Evolutionary conservation across 2,113 vertebrate genomes (phyloP).

Genomic region (Taurulus bubalis): DNA sequence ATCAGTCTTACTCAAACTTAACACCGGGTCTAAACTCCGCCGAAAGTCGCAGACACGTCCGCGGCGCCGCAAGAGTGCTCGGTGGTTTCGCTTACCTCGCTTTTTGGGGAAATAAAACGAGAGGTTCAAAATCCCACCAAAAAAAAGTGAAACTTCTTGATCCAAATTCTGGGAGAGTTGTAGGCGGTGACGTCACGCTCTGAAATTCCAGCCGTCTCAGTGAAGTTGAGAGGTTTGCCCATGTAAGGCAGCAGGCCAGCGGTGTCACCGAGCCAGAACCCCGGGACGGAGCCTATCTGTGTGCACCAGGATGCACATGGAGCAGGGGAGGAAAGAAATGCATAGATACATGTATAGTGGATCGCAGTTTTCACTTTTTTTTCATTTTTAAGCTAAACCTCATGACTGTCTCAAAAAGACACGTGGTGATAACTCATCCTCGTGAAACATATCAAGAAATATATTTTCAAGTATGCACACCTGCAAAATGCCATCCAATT

Average conservation of each 20-base stretch:
- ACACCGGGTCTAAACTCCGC: neutral
- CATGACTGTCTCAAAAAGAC: neutral
- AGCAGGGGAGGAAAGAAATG: neutral
- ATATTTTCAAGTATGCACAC: neutral
- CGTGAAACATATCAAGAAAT: neutral
- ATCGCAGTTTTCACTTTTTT: neutral
- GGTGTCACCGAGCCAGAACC: slow-evolving; percentile 27
- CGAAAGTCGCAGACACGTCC: neutral
- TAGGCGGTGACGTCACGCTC: slow-evolving; percentile 85
- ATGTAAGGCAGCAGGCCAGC: slow-evolving; percentile 86
- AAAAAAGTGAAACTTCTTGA: slow-evolving; percentile 85
- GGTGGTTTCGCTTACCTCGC: slow-evolving; percentile 80
- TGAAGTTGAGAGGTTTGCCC: slow-evolving; percentile 82
- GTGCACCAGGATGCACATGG: neutral
- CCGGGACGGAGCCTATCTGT: neutral
- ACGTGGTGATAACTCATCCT: neutral
- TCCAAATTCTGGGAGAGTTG: slow-evolving; percentile 85
- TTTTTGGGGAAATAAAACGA: slow-evolving; percentile 79
- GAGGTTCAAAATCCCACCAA: slow-evolving; percentile 79
- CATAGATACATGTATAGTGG: neutral
- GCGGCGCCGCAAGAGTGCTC: neutral
- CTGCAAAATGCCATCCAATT: neutral
- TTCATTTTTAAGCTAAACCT: neutral
- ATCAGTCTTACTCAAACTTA: neutral
- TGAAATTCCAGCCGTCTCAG: slow-evolving; percentile 83